Conservation (phyloP, 2,888 invertebrate genomes). For the Scaptomyza cyrtandrae region DNA sequence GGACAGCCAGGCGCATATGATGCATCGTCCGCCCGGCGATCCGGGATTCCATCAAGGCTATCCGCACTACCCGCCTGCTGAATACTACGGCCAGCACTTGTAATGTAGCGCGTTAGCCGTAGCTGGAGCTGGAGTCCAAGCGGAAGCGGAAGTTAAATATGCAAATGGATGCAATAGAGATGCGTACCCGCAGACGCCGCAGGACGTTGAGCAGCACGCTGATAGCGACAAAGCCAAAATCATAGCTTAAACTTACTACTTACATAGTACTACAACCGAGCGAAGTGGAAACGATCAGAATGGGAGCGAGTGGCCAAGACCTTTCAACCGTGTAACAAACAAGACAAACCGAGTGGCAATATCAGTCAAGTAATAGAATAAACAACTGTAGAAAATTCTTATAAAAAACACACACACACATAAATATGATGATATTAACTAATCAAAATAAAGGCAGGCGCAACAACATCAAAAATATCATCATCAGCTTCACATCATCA, state of each 20-base stretch:
- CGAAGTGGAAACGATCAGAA: conserved; percentile 20
- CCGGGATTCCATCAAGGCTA: conserved; percentile 97
- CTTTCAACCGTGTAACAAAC: conserved; percentile 42
- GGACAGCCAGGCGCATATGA: conserved; percentile 98
- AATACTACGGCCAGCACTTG: conserved; percentile 97
- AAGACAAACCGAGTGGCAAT: conserved; percentile 72
- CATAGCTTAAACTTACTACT: conserved; percentile 75
- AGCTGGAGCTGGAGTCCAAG: conserved; percentile 27
- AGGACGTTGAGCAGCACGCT: conserved; percentile 54
- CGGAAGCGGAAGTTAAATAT: conserved; percentile 3
- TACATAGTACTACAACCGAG: conserved; percentile 46
- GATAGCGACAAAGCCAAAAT: conserved; percentile 79
- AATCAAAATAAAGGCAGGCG: conserved; percentile 48
- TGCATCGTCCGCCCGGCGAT: conserved; percentile 97
- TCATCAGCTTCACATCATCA: conserved; percentile 50
- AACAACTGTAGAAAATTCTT: conserved; percentile 58
- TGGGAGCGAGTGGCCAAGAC: conserved; percentile 16
- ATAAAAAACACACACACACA: conserved; percentile 11
- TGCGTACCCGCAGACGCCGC: conserved; percentile 15
- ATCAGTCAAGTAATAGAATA: conserved; percentile 77
- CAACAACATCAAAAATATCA: conserved; percentile 36
- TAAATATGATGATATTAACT: conserved; percentile 67
- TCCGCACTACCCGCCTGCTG: conserved; percentile 94
- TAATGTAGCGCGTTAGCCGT: conserved; percentile 85
- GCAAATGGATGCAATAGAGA: background rate